Base-by-base conservation (phyloP, 2,888 invertebrate genomes). In the Azorinus chamasolen region DNA sequence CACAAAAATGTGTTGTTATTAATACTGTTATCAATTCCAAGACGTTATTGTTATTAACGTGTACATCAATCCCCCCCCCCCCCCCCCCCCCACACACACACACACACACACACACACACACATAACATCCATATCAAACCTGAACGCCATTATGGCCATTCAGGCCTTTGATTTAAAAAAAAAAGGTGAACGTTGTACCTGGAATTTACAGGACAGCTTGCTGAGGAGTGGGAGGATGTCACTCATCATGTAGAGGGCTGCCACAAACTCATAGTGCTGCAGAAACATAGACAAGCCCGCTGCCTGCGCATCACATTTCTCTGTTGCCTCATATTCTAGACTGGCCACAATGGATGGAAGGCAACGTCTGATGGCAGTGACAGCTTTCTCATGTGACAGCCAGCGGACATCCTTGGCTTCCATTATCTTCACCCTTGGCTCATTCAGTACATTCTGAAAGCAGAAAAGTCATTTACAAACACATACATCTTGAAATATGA, bases 401-500 rank as follows among this genome's bases (percentile, higher is more conserved):
- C 77, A 81, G 32, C 81, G 27, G 3, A 73, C 77, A 45, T 81
- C 74, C 48, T 68, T 74, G 1, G 68, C 68, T 32, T 69, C 53
- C 18, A 48, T 53, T 0, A 62, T 6, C 45, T 65, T 73, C 16
- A 66, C 22, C 12, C n/a, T 57, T 12, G 66, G 57, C 16, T 66
- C 66, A 58, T 66, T 45, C 25, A 66, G 39, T 12, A 64, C 53
- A 5, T 50, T 45, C 64, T 62, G 27, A 27, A 46, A 43, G 8
- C 6, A 6, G 39, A 37, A 55, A 39, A 55, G 32, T n/a, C 12
- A n/a, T n/a, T n/a, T n/a, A n/a, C n/a, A n/a, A n/a, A n/a, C n/a
- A n/a, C n/a, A n/a, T n/a, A n/a, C n/a, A n/a, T n/a, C n/a, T n/a
- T n/a, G n/a, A n/a, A n/a, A n/a, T n/a, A n/a, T n/a, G n/a, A n/a